Conservation (phyloP, 2,113 vertebrate genomes). For the Ailuropoda melanoleuca region DNA sequence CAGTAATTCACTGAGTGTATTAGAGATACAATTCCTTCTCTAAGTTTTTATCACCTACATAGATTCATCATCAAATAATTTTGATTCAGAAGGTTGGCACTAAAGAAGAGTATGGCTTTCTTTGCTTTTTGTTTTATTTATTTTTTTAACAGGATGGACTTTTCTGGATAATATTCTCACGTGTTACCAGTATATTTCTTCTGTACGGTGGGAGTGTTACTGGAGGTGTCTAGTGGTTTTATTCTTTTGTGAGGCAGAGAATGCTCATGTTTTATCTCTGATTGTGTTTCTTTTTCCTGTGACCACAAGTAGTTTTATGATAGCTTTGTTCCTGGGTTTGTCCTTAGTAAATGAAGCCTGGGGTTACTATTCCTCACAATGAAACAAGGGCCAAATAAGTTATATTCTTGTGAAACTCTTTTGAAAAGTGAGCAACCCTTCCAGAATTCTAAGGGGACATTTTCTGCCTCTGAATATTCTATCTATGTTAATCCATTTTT, state of each 20-base stretch:
- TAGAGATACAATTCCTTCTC: background rate
- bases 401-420: background rate
- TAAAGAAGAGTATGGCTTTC: background rate
- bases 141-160: background rate
- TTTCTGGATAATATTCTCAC: background rate
- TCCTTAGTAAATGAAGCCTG: conserved; percentile 8
- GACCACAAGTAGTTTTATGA: background rate
- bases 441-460: background rate
- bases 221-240: background rate
- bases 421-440: background rate
- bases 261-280: background rate
- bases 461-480: conserved; percentile 24
- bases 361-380: background rate
- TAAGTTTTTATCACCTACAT: background rate
- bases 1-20: background rate
- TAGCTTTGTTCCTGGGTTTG: conserved; percentile 9
- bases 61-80: background rate
- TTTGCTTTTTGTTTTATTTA: background rate
- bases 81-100: background rate
- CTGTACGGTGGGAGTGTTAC: background rate
- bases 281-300: background rate
- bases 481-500: background rate
- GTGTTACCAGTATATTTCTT: background rate
- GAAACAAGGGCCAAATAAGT: background rate
- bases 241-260: background rate